A percentile compares a stretch with the other conserved stretches of the same genome.
These are phyloP conservation scores for Leptinotarsa rubiginosa DNA, from an alignment of 2,888 invertebrate species.

Conservation along the genomic window DNA sequence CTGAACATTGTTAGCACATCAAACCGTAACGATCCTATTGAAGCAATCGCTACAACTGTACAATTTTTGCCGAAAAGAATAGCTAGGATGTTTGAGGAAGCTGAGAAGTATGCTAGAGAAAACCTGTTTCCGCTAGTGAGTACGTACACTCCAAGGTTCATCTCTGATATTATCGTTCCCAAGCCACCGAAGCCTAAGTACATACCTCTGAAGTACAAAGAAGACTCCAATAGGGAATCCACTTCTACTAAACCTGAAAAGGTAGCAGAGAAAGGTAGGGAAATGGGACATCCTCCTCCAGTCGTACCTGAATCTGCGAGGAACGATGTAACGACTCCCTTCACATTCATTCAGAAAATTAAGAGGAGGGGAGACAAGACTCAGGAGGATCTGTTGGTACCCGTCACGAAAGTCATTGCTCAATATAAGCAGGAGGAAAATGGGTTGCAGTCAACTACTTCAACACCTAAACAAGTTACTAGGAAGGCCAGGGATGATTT, in stretches of 20 bases:
- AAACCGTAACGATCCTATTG: conserved; percentile 56
- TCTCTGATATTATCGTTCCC: conserved; percentile 63
- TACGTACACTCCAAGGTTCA: conserved; percentile 80
- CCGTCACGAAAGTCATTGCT: conserved; percentile 19
- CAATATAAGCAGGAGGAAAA: conserved; percentile 31
- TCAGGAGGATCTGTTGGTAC: conserved; percentile 21
- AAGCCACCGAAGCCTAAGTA: conserved; percentile 57
- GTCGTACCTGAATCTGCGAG: conserved; percentile 23
- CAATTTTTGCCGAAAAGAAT: conserved; percentile 84
- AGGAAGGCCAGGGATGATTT: conserved; percentile 50
- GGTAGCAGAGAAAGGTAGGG: conserved; percentile 29
- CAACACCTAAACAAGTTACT: conserved; percentile 33
- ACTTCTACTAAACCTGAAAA: conserved; percentile 12
- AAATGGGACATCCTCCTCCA: conserved; percentile 43
- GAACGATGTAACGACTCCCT: conserved; percentile 53
- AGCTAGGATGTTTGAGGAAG: conserved; percentile 83
- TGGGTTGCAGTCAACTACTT: conserved; percentile 15
- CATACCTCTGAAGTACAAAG: conserved; percentile 61
- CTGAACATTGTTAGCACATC: conserved; percentile 32
- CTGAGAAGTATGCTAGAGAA: conserved; percentile 84
- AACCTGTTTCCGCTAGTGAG: conserved; percentile 82
- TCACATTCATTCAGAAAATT: conserved; percentile 63
- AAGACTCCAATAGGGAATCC: conserved; percentile 42
- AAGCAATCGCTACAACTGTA: conserved; percentile 71
- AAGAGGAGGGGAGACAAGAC: conserved; percentile 48